Evolutionary conservation across 2,888 invertebrate species (phyloP).

Genomic region (Camptogramma bilineatum): DNA sequence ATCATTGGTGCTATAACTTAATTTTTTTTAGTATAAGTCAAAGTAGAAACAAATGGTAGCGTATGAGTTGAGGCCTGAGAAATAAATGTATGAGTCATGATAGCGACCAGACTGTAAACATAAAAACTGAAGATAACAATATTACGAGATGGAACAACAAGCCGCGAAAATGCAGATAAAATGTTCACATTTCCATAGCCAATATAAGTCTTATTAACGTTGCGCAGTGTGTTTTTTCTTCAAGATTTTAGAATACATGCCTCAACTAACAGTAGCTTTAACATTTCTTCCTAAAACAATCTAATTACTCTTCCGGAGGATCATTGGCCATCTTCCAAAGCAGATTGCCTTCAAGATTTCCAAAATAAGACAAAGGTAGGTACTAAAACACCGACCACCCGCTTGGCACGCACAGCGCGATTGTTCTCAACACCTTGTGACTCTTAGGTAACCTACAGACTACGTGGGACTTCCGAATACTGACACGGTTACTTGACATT

Average conservation of each 20-base stretch:
- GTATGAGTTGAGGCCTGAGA: slow-evolving; percentile 8
- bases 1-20: no score
- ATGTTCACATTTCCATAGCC: no score
- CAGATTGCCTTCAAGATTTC: slow-evolving; percentile 24
- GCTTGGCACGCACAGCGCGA: slow-evolving; percentile 26
- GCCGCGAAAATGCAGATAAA: background rate
- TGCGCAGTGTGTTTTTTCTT: background rate
- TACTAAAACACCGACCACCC: slow-evolving; percentile 22
- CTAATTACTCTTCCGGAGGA: slow-evolving; percentile 18
- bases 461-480: slow-evolving; percentile 43
- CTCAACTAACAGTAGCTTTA: background rate
- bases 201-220: no score
- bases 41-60: no score
- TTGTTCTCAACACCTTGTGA: slow-evolving; percentile 27
- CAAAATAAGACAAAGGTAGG: slow-evolving; percentile 24
- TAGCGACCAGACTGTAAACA: slow-evolving; percentile 16
- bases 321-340: slow-evolving; percentile 24
- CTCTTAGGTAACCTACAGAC: slow-evolving; percentile 5
- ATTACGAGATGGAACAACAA: slow-evolving; percentile 2
- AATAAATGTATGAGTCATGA: slow-evolving; percentile 11
- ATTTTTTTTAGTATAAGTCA: no score
- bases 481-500: slow-evolving; percentile 52
- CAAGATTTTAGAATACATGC: background rate
- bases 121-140: slow-evolving; percentile 7
- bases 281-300: background rate